Base-by-base conservation (phyloP, 2,888 invertebrate genomes). In the Philereme transversata region DNA sequence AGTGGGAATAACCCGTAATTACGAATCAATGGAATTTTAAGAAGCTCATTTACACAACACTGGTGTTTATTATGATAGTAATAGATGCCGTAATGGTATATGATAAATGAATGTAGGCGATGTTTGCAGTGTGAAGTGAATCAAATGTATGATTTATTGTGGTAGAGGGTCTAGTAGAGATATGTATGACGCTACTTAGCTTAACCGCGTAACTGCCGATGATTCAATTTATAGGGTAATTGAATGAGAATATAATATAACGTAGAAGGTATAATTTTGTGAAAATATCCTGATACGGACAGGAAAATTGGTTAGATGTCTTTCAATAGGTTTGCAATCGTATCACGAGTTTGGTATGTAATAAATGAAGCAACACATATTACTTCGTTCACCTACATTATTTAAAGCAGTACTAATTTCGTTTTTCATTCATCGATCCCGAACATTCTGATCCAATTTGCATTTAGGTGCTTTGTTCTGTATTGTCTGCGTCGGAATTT, bases 61-160 rank as follows among this genome's bases (percentile, higher is more conserved):
- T 63, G 11, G 46, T 40, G 35, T 52, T 51, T 53, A 59, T 45
- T 10, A 4, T 46, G 4, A 38, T 49, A 38, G 53, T 50, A 47
- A 57, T 57, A 64, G 57, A 57, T 44, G 5, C 47, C 43, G 48
- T 51, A 58, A 68, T 57, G 54, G 50, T 51, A 59, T 53, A 40
- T 41, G 50, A 51, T 53, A 47, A 54, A 60, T 61, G 51, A 61
- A 65, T 54, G 69, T 67, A 57, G 65, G 65, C 65, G 67, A 62
- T 36, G 33, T 57, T 41, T 44, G 56, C 48, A 57, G 51, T 41
- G 53, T 52, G 53, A 64, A 57, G 45, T 50, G 64, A 63, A 63
- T 62, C 56, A 64, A 66, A 62, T 57, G 51, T 49, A 58, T 57
- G 54, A 59, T 51, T 53, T 45, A 51, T 62, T 51, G 58, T 8